Conservation (phyloP, 2,113 vertebrate genomes). For the Dissostichus mawsoni region DNA sequence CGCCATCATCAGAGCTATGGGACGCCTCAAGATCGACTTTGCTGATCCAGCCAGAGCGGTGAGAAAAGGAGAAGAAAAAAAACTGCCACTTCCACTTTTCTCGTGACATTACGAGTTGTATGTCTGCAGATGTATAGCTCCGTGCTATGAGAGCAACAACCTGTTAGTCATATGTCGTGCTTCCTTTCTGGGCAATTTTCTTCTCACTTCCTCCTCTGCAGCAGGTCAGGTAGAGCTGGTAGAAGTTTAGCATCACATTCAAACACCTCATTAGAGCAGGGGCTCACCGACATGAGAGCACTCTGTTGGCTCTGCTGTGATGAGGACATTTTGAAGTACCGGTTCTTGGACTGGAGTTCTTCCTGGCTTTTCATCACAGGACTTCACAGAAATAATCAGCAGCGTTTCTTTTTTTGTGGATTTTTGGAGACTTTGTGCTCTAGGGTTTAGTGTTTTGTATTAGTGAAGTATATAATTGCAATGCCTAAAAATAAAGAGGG, state of each 20-base stretch:
- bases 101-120: background rate
- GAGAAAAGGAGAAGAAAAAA: constrained; percentile 74
- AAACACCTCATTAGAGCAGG: background rate
- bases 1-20: constrained; percentile 98
- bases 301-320: background rate
- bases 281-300: too few relatives aligned
- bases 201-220: constrained; percentile 2
- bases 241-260: constrained; percentile 8
- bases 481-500: background rate
- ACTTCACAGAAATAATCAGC: background rate
- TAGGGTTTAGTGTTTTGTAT: background rate
- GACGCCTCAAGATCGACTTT: constrained; percentile 97
- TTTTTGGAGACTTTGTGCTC: fast-evolving
- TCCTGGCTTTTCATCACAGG: background rate
- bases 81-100: background rate
- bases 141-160: constrained; percentile 1
- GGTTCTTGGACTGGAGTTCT: background rate
- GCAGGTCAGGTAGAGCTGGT: background rate
- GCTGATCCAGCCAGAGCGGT: constrained; percentile 91
- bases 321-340: background rate
- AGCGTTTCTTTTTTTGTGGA: background rate
- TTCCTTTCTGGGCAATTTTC: background rate
- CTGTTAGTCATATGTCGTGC: constrained; percentile 20
- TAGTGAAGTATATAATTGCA: background rate
- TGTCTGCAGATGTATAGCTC: background rate